phyloP scores from a whole-genome alignment of 2,888 invertebrate genomes.

The Seira musarum region DNA sequence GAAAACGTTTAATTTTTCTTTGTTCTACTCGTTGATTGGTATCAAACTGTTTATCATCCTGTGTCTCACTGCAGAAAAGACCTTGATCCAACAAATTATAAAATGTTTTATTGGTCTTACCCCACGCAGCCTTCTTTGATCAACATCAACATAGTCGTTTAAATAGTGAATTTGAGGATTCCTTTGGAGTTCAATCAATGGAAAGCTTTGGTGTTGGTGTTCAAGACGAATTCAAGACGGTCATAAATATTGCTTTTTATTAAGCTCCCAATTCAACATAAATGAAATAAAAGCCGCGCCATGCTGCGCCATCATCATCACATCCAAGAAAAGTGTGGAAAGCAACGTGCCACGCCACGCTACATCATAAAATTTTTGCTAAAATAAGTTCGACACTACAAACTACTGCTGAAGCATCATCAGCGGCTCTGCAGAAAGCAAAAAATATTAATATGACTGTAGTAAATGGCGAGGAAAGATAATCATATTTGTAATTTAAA shows the following conservation, averaged over 20 bases:
- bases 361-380: not conserved
- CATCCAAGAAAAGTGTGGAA: conserved; percentile 16
- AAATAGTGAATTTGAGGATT: too few relatives aligned
- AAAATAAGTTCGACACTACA: too few relatives aligned
- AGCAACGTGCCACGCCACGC: not conserved
- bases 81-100: not conserved
- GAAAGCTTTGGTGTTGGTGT: not conserved
- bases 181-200: too few relatives aligned
- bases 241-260: conserved; percentile 27
- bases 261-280: conserved; percentile 1
- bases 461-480: not conserved
- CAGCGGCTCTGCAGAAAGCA: not conserved
- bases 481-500: not conserved
- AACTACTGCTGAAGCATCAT: too few relatives aligned
- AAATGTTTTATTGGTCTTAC: not conserved
- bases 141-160: too few relatives aligned
- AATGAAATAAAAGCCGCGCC: conserved; percentile 20
- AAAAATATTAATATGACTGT: not conserved
- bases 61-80: not conserved
- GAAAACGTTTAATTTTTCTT: not conserved
- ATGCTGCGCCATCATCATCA: conserved; percentile 8
- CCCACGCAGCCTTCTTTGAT: too few relatives aligned
- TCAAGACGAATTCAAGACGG: not conserved
- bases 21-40: not conserved
- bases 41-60: not conserved